Evolutionary conservation across 2,888 invertebrate species (phyloP).

Genomic region (Rhingia campestris): DNA sequence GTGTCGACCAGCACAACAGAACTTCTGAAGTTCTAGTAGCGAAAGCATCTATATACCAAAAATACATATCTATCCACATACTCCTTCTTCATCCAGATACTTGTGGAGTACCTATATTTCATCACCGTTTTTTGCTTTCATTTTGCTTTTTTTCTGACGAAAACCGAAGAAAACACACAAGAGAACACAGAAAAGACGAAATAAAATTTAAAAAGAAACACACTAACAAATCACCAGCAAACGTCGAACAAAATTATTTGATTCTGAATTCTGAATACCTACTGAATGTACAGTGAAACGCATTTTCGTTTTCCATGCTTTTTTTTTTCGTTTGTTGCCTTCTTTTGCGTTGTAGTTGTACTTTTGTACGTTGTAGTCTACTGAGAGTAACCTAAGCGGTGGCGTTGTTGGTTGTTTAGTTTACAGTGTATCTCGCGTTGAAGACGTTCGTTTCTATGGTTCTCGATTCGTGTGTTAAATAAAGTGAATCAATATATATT

Average conservation of each 20-base stretch:
- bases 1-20: conserved; percentile 49
- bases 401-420: conserved; percentile 57
- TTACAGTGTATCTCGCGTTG: conserved; percentile 70
- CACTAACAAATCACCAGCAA: conserved; percentile 4
- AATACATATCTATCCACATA: not conserved
- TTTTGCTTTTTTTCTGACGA: conserved; percentile 12
- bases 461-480: conserved; percentile 17
- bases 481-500: conserved; percentile 10
- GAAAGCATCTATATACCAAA: conserved; percentile 50
- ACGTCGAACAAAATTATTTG: conserved; percentile 46
- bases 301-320: conserved; percentile 46
- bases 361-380: too few species aligned
- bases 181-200: conserved; percentile 9
- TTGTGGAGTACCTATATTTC: not conserved
- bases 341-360: conserved; percentile 53
- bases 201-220: not conserved
- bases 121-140: conserved; percentile 47
- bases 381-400: conserved; percentile 60
- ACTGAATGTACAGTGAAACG: conserved; percentile 18
- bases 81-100: conserved; percentile 5
- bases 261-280: conserved; percentile 22
- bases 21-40: conserved; percentile 49
- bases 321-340: conserved; percentile 9
- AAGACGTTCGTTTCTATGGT: conserved; percentile 47
- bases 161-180: not conserved